Conservation (phyloP, 2,888 invertebrate genomes). For the Pemphredon lugubris region DNA sequence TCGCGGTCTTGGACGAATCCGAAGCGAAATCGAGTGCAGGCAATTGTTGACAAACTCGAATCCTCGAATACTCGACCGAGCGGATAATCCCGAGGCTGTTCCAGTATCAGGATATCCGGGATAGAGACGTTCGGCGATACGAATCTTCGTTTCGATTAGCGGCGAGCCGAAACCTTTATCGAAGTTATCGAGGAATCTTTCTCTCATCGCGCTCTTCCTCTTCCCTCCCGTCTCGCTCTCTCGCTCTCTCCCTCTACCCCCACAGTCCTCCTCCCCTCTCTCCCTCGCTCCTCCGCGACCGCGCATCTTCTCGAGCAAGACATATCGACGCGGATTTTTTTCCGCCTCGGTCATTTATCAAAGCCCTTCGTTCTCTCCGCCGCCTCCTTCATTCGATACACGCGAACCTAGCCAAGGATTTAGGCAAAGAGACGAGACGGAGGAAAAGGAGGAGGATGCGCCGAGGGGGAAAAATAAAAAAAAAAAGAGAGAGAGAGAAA, state of each 20-base stretch:
- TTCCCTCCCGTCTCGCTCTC: neutral
- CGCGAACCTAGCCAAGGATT: conserved; percentile 44
- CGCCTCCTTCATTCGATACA: conserved; percentile 49
- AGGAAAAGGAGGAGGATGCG: conserved; percentile 7
- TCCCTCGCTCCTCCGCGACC: conserved; percentile 25
- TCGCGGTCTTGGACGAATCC: no score
- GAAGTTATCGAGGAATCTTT: conserved; percentile 30
- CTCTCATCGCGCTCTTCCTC: conserved; percentile 9
- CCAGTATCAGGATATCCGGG: no score
- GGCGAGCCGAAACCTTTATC: no score
- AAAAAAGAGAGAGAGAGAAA: no score
- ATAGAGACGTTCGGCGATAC: no score
- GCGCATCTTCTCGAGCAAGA: conserved; percentile 77
- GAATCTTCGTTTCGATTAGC: neutral
- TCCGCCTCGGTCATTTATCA: conserved; percentile 77
- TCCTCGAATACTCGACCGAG: no score
- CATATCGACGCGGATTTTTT: conserved; percentile 79
- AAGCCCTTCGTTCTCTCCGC: conserved; percentile 67
- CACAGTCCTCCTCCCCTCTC: conserved; percentile 6
- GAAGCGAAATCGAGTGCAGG: no score
- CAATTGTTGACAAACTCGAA: no score
- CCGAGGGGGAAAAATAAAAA: conserved; percentile 27
- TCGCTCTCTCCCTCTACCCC: conserved; percentile 2
- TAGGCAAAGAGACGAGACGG: conserved; percentile 37
- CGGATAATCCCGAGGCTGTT: no score